Conservation (phyloP, 2,797 vertebrate species). For the Oreochromis mossambicus region DNA sequence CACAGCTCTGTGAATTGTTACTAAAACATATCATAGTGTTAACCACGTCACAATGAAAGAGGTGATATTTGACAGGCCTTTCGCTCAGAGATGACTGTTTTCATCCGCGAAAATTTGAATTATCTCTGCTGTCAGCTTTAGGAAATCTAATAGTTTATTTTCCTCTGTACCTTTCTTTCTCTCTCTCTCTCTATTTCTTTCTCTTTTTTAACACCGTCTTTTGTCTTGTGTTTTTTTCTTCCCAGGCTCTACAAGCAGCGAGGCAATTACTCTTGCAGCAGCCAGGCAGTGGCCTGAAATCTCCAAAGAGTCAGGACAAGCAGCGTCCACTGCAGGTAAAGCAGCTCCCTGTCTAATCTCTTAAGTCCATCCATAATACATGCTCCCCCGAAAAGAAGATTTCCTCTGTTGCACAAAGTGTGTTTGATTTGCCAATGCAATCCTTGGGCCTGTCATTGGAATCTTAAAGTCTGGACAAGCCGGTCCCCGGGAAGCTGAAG, state of each 20-base stretch:
- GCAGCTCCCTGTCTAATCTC: constrained; percentile 77
- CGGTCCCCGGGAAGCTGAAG: constrained; percentile 47
- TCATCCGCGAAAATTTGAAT: constrained; percentile 29
- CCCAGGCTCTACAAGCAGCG: constrained; percentile 95
- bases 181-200: constrained; percentile 20
- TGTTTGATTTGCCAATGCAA: constrained; percentile 78
- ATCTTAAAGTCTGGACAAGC: constrained; percentile 62
- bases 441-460: constrained; percentile 67
- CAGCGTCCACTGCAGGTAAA: constrained; percentile 98
- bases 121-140: constrained; percentile 8
- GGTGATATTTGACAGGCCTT: constrained; percentile 7
- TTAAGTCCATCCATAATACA: constrained; percentile 79
- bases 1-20: constrained; percentile 64
- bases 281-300: constrained; percentile 98
- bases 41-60: constrained; percentile 24
- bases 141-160: constrained; percentile 52
- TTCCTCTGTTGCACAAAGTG: constrained; percentile 75
- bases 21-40: constrained; percentile 49
- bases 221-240: constrained; percentile 62
- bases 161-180: background rate
- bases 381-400: constrained; percentile 71
- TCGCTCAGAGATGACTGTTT: constrained; percentile 3
- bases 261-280: constrained; percentile 99
- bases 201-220: constrained; percentile 43
- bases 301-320: constrained; percentile 99